Percentiles rank a stretch among this genome's conserved stretches.
These are phyloP conservation scores for Catharus fuscescens DNA, from an alignment of 2,113 vertebrate species.

Conservation along the genomic window DNA sequence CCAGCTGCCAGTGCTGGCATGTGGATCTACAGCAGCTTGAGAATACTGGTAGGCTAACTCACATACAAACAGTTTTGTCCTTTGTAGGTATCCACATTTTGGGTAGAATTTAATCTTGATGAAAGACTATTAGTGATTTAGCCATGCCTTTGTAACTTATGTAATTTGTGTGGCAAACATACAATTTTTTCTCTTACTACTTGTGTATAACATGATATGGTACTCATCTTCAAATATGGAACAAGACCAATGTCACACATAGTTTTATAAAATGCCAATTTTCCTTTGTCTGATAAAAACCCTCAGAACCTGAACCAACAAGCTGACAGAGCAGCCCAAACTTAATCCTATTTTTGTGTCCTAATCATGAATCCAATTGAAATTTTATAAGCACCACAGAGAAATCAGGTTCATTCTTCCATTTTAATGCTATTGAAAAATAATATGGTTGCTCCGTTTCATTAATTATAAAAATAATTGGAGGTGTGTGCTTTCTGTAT, in stretches of 20 bases:
- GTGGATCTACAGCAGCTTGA: neutral
- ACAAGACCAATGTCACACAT: neutral
- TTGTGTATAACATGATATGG: neutral
- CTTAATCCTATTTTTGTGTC: neutral
- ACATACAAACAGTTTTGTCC: neutral
- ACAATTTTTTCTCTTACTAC: neutral
- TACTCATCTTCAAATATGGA: neutral
- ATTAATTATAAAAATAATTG: neutral
- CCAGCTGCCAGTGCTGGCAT: neutral
- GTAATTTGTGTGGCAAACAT: neutral
- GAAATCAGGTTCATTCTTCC: neutral
- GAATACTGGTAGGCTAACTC: neutral
- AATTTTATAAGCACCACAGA: neutral
- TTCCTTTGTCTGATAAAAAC: neutral
- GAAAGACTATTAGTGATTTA: neutral
- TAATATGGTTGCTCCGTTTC: neutral
- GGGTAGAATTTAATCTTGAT: neutral
- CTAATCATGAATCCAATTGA: neutral
- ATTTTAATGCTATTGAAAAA: neutral
- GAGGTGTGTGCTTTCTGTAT: neutral
- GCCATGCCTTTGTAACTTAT: neutral
- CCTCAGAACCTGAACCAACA: neutral
- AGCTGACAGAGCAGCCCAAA: neutral
- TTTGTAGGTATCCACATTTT: neutral
- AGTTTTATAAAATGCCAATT: neutral